phyloP scores from a whole-genome alignment of 2,797 vertebrate species.

The Dromococcyx pavoninus region DNA sequence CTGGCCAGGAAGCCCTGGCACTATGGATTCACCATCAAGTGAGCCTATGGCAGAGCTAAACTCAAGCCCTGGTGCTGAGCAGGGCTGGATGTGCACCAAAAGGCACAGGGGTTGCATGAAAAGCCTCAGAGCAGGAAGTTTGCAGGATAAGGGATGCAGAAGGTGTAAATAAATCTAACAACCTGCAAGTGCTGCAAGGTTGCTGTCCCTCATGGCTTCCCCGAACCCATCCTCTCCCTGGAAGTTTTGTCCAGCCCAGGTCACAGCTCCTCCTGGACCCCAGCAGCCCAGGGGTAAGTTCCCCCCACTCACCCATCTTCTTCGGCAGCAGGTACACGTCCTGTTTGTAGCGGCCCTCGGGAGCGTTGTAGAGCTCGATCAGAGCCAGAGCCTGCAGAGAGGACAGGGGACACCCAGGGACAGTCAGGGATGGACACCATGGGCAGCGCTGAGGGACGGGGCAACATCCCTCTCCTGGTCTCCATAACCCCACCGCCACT shows the following conservation, averaged over 20 bases:
- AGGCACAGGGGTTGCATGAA: not conserved
- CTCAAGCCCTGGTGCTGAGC: not conserved
- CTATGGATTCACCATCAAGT: fast-evolving
- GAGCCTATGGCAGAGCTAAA: not conserved
- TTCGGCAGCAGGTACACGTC: slow-evolving; percentile 97
- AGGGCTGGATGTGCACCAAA: not conserved
- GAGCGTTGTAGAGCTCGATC: slow-evolving; percentile 96
- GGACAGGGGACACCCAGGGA: not conserved
- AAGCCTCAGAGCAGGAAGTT: not conserved
- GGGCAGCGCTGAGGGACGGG: not conserved
- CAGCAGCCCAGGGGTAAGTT: fast-evolving
- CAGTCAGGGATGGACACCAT: not conserved
- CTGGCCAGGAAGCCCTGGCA: not conserved
- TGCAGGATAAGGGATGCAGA: not conserved
- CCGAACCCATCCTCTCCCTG: not conserved
- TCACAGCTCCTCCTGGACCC: not conserved
- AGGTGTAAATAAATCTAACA: not conserved
- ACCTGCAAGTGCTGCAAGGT: fast-evolving
- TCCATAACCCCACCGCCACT: not conserved
- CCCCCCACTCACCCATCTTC: slow-evolving; percentile 90
- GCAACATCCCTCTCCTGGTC: not conserved
- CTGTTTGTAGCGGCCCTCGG: slow-evolving; percentile 97
- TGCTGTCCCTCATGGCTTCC: not conserved
- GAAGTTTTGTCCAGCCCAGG: not conserved
- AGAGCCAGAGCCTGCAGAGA: slow-evolving; percentile 88